Evolutionary conservation across 2,797 vertebrate genomes (phyloP).

Genomic region (Trachurus trachurus): DNA sequence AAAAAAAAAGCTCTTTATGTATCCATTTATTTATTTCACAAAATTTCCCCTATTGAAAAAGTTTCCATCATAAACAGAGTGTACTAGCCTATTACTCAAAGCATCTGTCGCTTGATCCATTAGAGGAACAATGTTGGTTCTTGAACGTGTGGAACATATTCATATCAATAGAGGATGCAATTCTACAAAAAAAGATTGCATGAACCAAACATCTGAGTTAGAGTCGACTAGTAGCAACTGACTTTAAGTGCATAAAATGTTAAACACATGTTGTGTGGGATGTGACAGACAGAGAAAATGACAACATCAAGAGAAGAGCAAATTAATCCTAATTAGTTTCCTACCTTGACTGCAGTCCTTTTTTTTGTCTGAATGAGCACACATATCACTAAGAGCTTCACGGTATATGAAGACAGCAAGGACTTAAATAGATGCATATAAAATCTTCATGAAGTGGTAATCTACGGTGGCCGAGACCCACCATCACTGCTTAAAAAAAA

Average conservation of each 20-base stretch:
- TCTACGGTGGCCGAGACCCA: too few relatives aligned
- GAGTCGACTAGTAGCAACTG: slow-evolving; percentile 16
- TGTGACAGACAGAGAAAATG: slow-evolving; percentile 7
- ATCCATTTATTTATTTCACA: too few relatives aligned
- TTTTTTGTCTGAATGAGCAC: slow-evolving; percentile 7
- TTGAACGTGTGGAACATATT: slow-evolving; percentile 9
- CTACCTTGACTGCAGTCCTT: slow-evolving; percentile 1
- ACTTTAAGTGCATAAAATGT: slow-evolving; percentile 14
- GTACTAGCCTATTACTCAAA: neutral
- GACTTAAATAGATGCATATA: neutral
- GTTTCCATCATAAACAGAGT: neutral
- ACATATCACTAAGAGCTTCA: neutral
- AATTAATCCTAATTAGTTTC: slow-evolving; percentile 35
- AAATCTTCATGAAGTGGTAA: neutral
- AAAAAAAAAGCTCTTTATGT: too few relatives aligned
- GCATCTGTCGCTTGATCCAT: slow-evolving; percentile 13
- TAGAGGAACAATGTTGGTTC: slow-evolving; percentile 5
- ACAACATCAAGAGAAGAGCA: slow-evolving; percentile 18
- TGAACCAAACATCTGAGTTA: neutral
- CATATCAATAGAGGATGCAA: slow-evolving; percentile 48
- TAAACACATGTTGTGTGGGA: slow-evolving; percentile 28
- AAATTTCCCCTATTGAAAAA: neutral
- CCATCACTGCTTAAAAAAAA: too few relatives aligned
- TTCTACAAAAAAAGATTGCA: slow-evolving; percentile 46
- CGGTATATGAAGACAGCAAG: neutral